These are phyloP conservation scores for Leptura quadrifasciata DNA, from an alignment of 2,888 invertebrate genomes.

Conservation along the genomic window DNA sequence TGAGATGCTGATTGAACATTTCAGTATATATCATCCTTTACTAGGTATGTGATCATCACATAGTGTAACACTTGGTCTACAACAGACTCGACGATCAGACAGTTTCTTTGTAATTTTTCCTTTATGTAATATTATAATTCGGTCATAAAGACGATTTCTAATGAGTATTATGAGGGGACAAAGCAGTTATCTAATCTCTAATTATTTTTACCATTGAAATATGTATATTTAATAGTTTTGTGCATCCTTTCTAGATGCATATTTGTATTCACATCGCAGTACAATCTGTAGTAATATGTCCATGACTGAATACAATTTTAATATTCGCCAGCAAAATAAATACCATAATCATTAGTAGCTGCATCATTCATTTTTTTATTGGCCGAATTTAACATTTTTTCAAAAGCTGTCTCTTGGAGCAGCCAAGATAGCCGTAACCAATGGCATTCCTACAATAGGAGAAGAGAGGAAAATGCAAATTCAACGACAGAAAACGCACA, in stretches of 20 bases:
- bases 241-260: slow-evolving; percentile 9
- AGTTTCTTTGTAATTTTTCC: slow-evolving; percentile 12
- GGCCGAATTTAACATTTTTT: not conserved
- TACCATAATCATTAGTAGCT: not conserved
- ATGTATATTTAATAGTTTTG: not conserved
- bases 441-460: too few species aligned
- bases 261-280: not conserved
- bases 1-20: not conserved
- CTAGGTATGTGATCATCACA: not conserved
- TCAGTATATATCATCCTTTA: not conserved
- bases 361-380: not conserved
- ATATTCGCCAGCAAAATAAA: not conserved
- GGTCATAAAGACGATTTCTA: slow-evolving; percentile 10
- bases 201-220: too few species aligned
- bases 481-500: too few species aligned
- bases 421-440: too few species aligned
- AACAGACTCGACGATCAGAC: not conserved
- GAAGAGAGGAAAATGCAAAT: too few species aligned
- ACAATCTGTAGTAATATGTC: not conserved
- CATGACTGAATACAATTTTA: not conserved
- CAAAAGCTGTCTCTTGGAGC: not conserved
- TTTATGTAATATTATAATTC: slow-evolving; percentile 3
- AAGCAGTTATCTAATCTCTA: too few species aligned
- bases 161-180: not conserved
- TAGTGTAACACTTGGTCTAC: not conserved